Percentiles rank a stretch among this genome's conserved stretches.
These are phyloP conservation scores for Tipula confusa DNA, from an alignment of 2,888 invertebrate species.

Conservation along the genomic window DNA sequence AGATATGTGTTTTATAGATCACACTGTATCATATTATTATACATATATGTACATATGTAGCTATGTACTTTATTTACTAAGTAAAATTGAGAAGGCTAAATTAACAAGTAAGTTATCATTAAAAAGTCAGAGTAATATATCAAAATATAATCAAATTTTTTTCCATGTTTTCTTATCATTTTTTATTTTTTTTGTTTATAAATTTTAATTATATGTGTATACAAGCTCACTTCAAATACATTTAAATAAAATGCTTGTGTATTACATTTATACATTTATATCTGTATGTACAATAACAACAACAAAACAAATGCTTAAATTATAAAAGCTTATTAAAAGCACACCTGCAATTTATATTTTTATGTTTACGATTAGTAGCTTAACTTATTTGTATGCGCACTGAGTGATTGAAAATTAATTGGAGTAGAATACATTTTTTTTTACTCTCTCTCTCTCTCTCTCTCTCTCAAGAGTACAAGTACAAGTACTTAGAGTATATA, in stretches of 20 bases:
- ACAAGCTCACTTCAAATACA: not conserved
- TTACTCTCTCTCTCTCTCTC: not conserved
- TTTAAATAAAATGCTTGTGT: not conserved
- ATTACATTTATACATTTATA: not conserved
- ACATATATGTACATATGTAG: no score
- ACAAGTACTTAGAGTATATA: not conserved
- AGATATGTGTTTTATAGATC: no score
- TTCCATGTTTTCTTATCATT: slow-evolving; percentile 3
- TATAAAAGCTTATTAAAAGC: slow-evolving; percentile 13
- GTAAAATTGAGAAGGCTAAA: slow-evolving; percentile 21
- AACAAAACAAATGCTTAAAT: not conserved
- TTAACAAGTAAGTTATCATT: slow-evolving; percentile 27
- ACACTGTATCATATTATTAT: no score
- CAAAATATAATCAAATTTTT: slow-evolving; percentile 28
- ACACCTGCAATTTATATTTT: not conserved
- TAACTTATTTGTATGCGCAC: not conserved
- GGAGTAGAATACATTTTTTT: not conserved
- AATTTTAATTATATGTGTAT: not conserved
- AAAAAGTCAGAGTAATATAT: slow-evolving; percentile 28
- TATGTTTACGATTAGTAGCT: not conserved
- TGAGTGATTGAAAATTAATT: not conserved
- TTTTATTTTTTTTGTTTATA: not conserved
- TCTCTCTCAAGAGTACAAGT: no score
- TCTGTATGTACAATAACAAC: not conserved
- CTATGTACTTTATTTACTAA: not conserved